A percentile compares a stretch with the other conserved stretches of the same genome.
Evolutionary conservation across 2,113 vertebrate species (phyloP).

Genomic region (Lepus americanus): DNA sequence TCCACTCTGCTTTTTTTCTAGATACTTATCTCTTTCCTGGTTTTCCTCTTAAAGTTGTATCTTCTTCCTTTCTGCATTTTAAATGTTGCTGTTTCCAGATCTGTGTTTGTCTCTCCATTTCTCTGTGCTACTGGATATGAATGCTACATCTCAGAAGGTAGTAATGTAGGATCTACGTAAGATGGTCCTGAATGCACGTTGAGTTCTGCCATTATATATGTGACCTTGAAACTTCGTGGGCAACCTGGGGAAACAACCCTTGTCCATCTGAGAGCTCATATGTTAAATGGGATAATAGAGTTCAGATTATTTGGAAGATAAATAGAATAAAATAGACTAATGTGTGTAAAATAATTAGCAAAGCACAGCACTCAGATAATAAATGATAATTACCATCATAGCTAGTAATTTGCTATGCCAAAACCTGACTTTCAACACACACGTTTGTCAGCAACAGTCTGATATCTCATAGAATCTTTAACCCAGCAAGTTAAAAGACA

Average conservation of each 20-base stretch:
- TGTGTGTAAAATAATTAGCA: background rate
- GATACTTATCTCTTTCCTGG: background rate
- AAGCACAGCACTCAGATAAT: background rate
- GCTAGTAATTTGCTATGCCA: rapidly evolving
- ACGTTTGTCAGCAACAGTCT: background rate
- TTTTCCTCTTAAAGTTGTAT: background rate
- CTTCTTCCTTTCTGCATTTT: conserved; percentile 10
- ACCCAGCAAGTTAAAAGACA: background rate
- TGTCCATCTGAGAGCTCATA: background rate
- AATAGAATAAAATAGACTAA: background rate
- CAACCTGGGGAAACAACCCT: background rate
- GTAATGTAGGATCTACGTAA: background rate
- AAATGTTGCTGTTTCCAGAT: background rate
- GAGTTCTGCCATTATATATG: background rate
- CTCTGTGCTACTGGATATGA: background rate
- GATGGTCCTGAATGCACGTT: background rate
- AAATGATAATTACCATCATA: background rate
- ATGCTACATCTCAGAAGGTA: too few species aligned
- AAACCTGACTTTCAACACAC: background rate
- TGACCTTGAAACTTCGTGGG: background rate
- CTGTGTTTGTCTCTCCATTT: background rate
- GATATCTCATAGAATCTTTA: background rate
- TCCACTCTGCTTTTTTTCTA: background rate
- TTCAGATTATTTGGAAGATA: background rate
- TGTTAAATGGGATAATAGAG: background rate